These are phyloP conservation scores for Neoitamus cyanurus DNA, from an alignment of 2,888 invertebrate genomes.

Conservation along the genomic window DNA sequence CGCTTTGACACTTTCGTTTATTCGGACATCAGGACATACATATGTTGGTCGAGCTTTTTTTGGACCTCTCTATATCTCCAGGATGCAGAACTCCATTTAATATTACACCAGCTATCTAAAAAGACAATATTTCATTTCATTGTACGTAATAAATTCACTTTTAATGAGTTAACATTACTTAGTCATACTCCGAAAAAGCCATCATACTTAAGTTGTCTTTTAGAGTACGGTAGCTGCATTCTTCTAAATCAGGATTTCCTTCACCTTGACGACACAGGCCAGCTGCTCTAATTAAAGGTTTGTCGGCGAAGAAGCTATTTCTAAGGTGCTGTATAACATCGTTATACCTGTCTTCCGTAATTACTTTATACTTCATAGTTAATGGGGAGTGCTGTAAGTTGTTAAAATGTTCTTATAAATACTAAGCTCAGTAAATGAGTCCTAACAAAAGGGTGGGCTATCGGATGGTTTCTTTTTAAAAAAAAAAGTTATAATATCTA, in stretches of 20 bases:
- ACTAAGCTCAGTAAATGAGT: no score
- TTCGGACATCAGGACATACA: constrained; percentile 77
- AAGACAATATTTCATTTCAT: no score
- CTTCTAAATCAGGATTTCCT: constrained; percentile 78
- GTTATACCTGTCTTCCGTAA: constrained; percentile 64
- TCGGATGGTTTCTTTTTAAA: no score
- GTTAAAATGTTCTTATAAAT: no score
- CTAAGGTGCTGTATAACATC: constrained; percentile 79
- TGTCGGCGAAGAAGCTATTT: constrained; percentile 83
- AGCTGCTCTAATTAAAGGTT: constrained; percentile 84
- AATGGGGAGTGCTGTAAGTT: background rate
- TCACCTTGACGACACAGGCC: constrained; percentile 75
- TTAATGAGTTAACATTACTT: constrained; percentile 67
- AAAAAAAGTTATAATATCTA: no score
- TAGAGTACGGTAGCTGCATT: constrained; percentile 78
- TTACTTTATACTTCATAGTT: constrained; percentile 62
- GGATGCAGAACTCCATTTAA: constrained; percentile 79
- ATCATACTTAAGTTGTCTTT: constrained; percentile 80
- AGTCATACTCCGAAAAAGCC: constrained; percentile 72
- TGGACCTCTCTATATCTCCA: constrained; percentile 77
- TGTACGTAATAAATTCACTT: background rate
- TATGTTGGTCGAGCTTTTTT: constrained; percentile 75
- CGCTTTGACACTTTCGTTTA: no score
- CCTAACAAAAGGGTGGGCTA: no score
- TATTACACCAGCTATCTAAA: constrained; percentile 80